Base-by-base conservation (phyloP, 1,140 invertebrate species). In the Sinonovacula constricta region DNA sequence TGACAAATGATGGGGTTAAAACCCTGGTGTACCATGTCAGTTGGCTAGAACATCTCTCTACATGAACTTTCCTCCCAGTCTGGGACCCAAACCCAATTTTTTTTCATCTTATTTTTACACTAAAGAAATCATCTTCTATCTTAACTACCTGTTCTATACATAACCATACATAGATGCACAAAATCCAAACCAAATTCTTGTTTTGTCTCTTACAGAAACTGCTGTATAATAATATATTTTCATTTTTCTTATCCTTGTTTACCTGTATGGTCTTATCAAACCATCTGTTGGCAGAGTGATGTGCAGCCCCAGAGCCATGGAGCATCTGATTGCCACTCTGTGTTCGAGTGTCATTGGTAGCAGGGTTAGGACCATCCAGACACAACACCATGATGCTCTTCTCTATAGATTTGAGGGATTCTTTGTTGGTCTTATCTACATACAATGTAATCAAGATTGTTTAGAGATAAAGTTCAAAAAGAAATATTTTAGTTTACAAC, bases 181-280 rank as follows among this genome's bases (percentile, higher is more conserved):
- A 49, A n/a, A n/a, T n/a, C 45, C 45, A 49, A 49, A 49, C 10
- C n/a, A 49, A 49, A 49, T 10, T 49, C n/a, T 10, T 49, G 10
- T 10, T n/a, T 12, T 12, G 45, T 12, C 45, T 12, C 10, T 49
- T 10, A 49, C n/a, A 49, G 10, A 10, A 49, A n/a, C 45, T 49
- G 45, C 10, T 49, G 45, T 12, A 12, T 10, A 49, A 12, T 10
- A 49, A 49, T 49, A 49, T 49, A n/a, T 12, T n/a, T 12, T n/a
- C 45, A 49, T 12, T 49, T 57, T 7, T 22, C 54, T 26, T 24
- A n/a, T 14, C 1, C 12, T 26, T 4, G 49, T 72, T 83, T 89
- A 95, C 94, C 92, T 98, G 96, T 56, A 99, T 93, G 36, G 97
- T 98, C 91, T 99, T 99, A 89, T 99, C 98, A 90, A 98, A 99